These are phyloP conservation scores for Oxycera nigricornis DNA, from an alignment of 2,888 invertebrate species.

Conservation along the genomic window DNA sequence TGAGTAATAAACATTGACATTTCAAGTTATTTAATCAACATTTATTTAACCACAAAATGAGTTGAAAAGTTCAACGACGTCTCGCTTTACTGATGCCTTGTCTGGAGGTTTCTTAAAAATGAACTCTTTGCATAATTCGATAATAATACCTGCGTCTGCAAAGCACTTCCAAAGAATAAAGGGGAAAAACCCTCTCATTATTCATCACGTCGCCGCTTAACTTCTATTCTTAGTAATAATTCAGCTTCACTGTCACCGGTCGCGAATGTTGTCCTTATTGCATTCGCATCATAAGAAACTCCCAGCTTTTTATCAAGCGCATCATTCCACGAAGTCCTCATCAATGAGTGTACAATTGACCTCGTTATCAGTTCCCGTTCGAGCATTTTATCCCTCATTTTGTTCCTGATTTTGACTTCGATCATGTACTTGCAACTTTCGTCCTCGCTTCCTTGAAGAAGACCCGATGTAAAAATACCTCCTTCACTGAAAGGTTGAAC, in stretches of 20 bases:
- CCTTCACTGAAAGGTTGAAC: constrained; percentile 47
- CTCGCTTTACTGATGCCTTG: not conserved
- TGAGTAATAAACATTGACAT: no score
- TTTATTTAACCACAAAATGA: no score
- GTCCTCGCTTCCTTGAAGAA: constrained; percentile 52
- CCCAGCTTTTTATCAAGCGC: constrained; percentile 41
- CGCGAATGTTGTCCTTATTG: constrained; percentile 40
- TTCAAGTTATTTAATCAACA: no score
- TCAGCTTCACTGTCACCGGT: constrained; percentile 29
- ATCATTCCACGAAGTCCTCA: constrained; percentile 49
- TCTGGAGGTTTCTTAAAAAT: not conserved
- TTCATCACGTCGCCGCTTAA: constrained; percentile 45
- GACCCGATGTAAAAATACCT: constrained; percentile 51
- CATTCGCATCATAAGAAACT: constrained; percentile 42
- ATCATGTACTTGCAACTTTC: constrained; percentile 55
- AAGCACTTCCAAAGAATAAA: not conserved
- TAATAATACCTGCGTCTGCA: not conserved
- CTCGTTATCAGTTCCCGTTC: constrained; percentile 51
- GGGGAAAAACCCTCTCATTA: constrained; percentile 29
- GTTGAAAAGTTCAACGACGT: no score
- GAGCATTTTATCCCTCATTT: constrained; percentile 47
- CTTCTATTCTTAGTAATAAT: constrained; percentile 43
- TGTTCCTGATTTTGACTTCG: constrained; percentile 54
- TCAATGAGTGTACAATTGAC: constrained; percentile 53
- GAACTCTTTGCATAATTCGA: not conserved